These are phyloP conservation scores for Himalopsyche phryganea DNA, from an alignment of 1,140 invertebrate species.

Conservation along the genomic window DNA sequence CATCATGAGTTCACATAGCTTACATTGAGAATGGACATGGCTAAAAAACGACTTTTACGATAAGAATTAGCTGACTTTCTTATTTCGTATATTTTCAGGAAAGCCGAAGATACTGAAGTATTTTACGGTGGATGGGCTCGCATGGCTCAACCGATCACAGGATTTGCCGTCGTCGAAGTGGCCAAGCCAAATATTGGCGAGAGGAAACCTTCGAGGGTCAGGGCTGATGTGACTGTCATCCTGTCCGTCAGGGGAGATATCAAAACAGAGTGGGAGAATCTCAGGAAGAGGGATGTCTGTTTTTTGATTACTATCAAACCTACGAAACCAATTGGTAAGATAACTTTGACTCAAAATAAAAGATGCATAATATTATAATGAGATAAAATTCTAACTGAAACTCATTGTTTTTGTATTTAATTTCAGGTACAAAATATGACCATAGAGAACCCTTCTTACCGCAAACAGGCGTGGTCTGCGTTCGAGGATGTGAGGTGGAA, in stretches of 20 bases:
- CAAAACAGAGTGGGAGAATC: conserved; percentile 94
- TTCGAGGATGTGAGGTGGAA: conserved; percentile 97
- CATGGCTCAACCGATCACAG: conserved; percentile 94
- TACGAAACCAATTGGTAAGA: conserved; percentile 70
- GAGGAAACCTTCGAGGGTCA: conserved; percentile 88
- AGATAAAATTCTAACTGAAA: too few relatives aligned
- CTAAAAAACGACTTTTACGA: too few relatives aligned
- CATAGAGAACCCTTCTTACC: conserved; percentile 79
- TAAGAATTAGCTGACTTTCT: too few relatives aligned
- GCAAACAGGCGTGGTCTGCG: conserved; percentile 87
- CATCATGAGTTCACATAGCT: too few relatives aligned
- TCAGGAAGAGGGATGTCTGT: conserved; percentile 97
- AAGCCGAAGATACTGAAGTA: conserved; percentile 79
- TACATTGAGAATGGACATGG: too few relatives aligned
- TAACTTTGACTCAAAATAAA: background rate
- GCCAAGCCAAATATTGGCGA: conserved; percentile 88
- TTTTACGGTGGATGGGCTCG: conserved; percentile 97
- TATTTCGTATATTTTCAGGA: conserved; percentile 53
- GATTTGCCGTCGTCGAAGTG: conserved; percentile 94
- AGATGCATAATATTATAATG: too few relatives aligned
- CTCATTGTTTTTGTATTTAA: too few relatives aligned
- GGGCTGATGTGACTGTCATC: conserved; percentile 91
- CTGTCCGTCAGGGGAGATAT: conserved; percentile 87
- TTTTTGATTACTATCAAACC: conserved; percentile 92
- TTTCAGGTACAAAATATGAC: conserved; percentile 72